Evolutionary conservation across 1,140 invertebrate species (phyloP), one percentile per base, ranked within the genome.

Genomic region (Frieseomelitta varia): DNA sequence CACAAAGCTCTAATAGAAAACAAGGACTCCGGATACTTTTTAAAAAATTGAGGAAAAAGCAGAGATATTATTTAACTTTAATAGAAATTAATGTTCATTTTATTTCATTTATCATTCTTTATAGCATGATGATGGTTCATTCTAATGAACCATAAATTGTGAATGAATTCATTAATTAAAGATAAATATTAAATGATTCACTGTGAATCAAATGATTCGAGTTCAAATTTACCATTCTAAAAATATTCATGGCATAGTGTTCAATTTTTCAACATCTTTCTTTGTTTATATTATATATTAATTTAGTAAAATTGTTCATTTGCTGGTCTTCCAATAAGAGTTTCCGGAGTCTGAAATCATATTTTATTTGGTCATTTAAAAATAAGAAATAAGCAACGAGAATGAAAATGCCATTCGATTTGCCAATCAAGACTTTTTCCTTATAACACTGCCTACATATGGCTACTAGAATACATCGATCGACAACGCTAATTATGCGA

Each of bases 391-490:
- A 88, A 85, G 90, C 90, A 91, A 91, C 90, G 90, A 84, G 80
- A 83, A 86, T 58, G 65, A 63, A 84, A 79, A 87, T 76, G 71
- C 1, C 55, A 83, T 21, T 61, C 30, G 27, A 83, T 79, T 90
- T 75, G 80, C 65, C 78, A 83, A 73, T 81, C 72, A 85, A 91
- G 77, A 55, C 84, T 87, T 88, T 91, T 61, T 71, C 56, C 88
- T 91, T 86, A 84, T 84, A 79, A 90, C 91, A 92, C 91, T 92
- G 91, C 91, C 91, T 91, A 89, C 81, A 84, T 91, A 88, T 84
- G 88, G 83, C 81, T 90, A 85, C 75, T 86, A 88, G 76, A 81
- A 81, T 74, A 87, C 79, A 85, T 85, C 81, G 81, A 90, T 85
- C 78, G 73, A 89, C 72, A 81, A 86, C 51, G 77, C 47, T 84